Base-by-base conservation (phyloP, 1,140 invertebrate genomes). In the Atta cephalotes region DNA sequence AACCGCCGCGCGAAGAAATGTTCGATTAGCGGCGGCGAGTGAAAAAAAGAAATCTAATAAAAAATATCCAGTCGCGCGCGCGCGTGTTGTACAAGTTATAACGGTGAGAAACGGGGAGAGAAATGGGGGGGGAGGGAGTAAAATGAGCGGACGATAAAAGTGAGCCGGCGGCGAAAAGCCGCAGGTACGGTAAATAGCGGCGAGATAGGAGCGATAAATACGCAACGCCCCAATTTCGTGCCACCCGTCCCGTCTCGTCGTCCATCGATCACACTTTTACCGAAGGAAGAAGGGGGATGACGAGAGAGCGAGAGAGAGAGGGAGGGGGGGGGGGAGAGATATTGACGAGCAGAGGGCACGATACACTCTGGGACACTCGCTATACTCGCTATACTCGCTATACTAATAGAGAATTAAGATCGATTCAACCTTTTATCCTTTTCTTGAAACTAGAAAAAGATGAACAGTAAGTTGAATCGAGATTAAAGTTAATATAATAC, bases 211-310 rank as follows among this genome's bases (percentile, higher is more conserved):
- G 74, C 82, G 85, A 87, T 91, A 90, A 88, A 90, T 87, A 90
- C 88, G 71, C 76, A 82, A 88, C 84, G 90, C 49, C 78, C 76
- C 87, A 87, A 90, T 89, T 87, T 87, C 76, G 79, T 78, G 65
- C 65, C 58, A 68, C 25, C 62, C 76, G 60, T 80, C 39, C 18
- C 53, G 78, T 25, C 66, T n/a, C 66, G 72, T 82, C 79, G 89
- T 85, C 86, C 84, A 86, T 91, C 88, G 88, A 91, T 91, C 91
- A 91, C 88, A 66, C 70, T 81, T 87, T 72, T 51, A 60, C 56
- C 56, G 28, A 31, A 62, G 49, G 28, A 72, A 70, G 53, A 65
- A 62, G 39, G n/a, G n/a, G 18, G 12, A 21, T 16, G 14, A 49
- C 7, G 16, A 25, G 31, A 5, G 31, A 6, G 6, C 31, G 31